phyloP scores from a whole-genome alignment of 1,140 invertebrate genomes.

The Sitobion miscanthi region DNA sequence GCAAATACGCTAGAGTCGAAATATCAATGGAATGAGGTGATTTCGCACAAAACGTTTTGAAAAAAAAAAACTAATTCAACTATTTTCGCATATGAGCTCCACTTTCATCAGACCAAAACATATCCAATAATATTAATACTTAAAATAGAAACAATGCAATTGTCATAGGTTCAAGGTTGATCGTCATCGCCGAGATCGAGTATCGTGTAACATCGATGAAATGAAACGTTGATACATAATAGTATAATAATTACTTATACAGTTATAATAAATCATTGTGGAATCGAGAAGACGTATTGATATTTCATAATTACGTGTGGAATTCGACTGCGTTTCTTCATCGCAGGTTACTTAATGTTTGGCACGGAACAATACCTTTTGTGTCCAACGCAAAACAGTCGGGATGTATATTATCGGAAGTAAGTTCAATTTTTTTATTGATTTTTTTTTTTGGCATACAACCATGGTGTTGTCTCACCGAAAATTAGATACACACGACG shows the following conservation, averaged over 20 bases:
- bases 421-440: not conserved
- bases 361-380: not conserved
- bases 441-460: not conserved
- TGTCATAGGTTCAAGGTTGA: not conserved
- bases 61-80: not conserved
- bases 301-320: not conserved
- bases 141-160: not conserved
- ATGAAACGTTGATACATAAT: not conserved
- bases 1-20: not conserved
- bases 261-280: not conserved
- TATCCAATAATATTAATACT: not conserved
- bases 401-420: not conserved
- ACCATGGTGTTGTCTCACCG: not conserved
- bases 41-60: no score
- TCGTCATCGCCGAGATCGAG: not conserved
- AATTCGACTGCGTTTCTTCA: not conserved
- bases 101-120: not conserved
- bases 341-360: not conserved
- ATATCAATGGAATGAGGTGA: not conserved
- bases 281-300: not conserved
- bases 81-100: not conserved
- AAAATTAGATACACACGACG: not conserved
- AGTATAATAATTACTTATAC: not conserved
- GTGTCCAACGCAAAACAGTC: not conserved
- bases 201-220: not conserved